A percentile compares a stretch with the other conserved stretches of the same genome.
Conservation (phyloP, 2,113 vertebrate species). For the Muntiacus reevesi region DNA sequence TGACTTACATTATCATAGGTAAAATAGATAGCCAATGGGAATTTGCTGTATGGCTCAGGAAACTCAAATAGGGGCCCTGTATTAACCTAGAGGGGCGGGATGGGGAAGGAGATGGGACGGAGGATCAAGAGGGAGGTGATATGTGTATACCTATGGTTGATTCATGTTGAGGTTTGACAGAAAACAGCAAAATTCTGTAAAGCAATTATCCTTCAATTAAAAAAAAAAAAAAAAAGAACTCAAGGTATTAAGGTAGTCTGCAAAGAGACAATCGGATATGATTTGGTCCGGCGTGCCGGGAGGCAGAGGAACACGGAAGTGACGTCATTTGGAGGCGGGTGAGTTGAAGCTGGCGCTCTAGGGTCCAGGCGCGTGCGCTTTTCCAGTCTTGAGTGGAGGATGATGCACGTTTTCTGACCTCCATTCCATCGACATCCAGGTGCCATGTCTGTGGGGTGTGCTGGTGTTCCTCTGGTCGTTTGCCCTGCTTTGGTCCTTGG, state of each 20-base stretch:
- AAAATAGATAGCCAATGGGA: neutral
- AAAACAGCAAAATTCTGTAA: neutral
- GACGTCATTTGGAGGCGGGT: neutral
- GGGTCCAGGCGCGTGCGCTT: rapidly evolving
- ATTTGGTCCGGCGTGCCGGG: rapidly evolving
- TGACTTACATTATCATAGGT: neutral
- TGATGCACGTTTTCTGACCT: neutral
- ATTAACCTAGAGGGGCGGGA: neutral
- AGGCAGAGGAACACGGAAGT: neutral
- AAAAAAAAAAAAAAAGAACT: neutral
- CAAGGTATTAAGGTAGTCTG: neutral
- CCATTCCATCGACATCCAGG: rapidly evolving
- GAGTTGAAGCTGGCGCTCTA: neutral
- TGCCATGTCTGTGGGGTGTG: neutral
- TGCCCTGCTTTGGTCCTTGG: neutral
- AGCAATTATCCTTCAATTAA: neutral
- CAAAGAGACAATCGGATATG: neutral
- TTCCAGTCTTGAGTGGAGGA: neutral
- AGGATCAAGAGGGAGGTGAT: neutral
- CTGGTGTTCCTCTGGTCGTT: neutral
- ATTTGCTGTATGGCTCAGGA: neutral
- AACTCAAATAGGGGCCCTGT: neutral
- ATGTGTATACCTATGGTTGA: neutral
- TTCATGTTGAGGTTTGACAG: neutral
- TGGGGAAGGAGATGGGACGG: neutral